Evolutionary conservation across 37 sponge, comb jelly and placozoan species (phyloP), one percentile per base, ranked within the genome.

Genomic region (Spongilla lacustris): DNA sequence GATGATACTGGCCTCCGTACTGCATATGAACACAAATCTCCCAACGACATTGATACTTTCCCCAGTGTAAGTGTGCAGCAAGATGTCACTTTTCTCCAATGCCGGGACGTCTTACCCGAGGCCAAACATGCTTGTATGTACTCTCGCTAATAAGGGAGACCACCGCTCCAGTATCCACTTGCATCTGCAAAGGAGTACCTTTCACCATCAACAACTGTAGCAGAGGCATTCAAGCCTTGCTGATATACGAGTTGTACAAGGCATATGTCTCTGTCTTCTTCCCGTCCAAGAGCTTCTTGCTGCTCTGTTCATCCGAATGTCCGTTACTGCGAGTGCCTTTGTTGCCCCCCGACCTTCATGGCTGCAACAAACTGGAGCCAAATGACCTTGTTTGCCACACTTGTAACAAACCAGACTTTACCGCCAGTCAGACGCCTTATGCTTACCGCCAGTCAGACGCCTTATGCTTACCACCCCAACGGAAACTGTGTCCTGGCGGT

Each of bases 121-220:
- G 31, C 31, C 73, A 32, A 33, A 72, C 31, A 33, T 12, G 73
- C 31, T 72, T 25, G 71, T 28, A 72, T 10, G 73, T 72, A 33
- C 31, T 32, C 73, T 72, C 73, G 27, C 73, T 72, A 32, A 72
- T 32, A 33, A 72, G 73, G 29, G 73, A 72, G 29, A 72, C 73
- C 31, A 32, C 29, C 31, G 73, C 30, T 72, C 73, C 73, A 72
- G 73, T 72, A 32, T 24, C 73, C 73, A 72, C 31, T 32, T 72
- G 31, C 73, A 72, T 72, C 31, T 72, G 31, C 29, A 72, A 33
- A 32, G 73, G 31, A 33, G 31, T 72, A 33, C 73, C 30, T 1
- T 72, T 32, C 11, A 72, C 31, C 31, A 8, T 72, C 14, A 72
- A 33, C 31, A 32, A 32, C 31, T 33, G 31, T 33, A 72, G 13